Base-by-base conservation (phyloP, 2,888 invertebrate genomes). In the Erebia aethiops region DNA sequence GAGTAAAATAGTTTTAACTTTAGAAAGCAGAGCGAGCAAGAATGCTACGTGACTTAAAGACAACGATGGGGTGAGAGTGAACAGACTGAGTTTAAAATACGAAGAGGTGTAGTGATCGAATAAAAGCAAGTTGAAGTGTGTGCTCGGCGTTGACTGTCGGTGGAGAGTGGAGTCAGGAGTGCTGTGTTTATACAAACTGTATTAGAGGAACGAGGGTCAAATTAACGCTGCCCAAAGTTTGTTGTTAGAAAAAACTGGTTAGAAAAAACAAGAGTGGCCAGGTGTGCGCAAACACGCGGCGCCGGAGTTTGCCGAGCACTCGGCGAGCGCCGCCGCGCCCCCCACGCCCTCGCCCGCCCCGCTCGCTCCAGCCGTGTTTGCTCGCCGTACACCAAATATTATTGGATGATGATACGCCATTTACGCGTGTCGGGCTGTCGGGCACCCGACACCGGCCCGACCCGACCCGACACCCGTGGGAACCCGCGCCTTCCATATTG, bases 341-440 rank as follows among this genome's bases (percentile, higher is more conserved):
- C 60, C 58, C 72, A 41, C 43, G 21, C 66, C 78, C 80, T n/a
- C n/a, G n/a, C 11, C 43, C 54, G 67, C 51, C 65, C 74, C 58
- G 64, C 26, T 16, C 18, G 8, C 16, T 67, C 78, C 80, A 74
- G 62, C 70, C 49, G 74, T 61, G 61, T 61, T 60, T 60, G 60
- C 68, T 70, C 74, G 63, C 71, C 64, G 73, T 62, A 77, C 76
- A 76, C 77, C 86, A 86, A 89, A 88, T 87, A 86, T 88, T 87
- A 88, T 88, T 85, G 87, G 79, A 88, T 82, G 85, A 86, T 87
- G 87, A 88, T 88, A 85, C 81, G 85, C 87, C 84, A 87, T 87
- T 84, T 84, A 83, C 80, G 82, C 81, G 81, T 82, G 82, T 84
- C 80, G 71, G 71, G 64, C 73, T 84, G 77, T 77, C 75, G 76